phyloP scores from a whole-genome alignment of 64 coral and sea anemone genomes.

The Hydrozoanthus tunicans region DNA sequence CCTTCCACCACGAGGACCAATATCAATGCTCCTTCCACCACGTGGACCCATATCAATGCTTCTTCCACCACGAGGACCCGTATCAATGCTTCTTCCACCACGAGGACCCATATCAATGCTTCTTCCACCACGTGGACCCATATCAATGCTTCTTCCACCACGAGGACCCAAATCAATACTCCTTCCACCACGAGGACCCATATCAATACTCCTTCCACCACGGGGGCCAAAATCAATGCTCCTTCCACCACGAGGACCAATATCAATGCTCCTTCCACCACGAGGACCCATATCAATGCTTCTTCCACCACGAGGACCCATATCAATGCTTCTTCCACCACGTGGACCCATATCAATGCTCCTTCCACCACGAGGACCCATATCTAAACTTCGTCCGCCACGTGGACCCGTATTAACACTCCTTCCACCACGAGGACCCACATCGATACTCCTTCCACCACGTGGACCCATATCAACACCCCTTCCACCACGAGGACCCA shows the following conservation, averaged over 20 bases:
- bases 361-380: too few species aligned
- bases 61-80: conserved; percentile 14
- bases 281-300: too few species aligned
- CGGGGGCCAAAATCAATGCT: not conserved
- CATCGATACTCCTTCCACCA: not conserved
- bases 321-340: too few species aligned
- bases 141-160: not conserved
- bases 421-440: conserved; percentile 1
- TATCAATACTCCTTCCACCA: not conserved
- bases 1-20: conserved; percentile 30
- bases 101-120: not conserved
- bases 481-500: not conserved
- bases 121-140: conserved; percentile 19
- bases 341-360: too few species aligned
- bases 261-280: too few species aligned
- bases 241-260: not conserved
- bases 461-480: not conserved
- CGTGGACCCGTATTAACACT: too few species aligned
- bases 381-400: too few species aligned
- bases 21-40: not conserved
- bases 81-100: not conserved
- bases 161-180: not conserved
- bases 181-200: conserved; percentile 1
- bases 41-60: not conserved
- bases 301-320: too few species aligned